phyloP scores from a whole-genome alignment of 2,888 invertebrate genomes.

The Nemapogon koenigi region DNA sequence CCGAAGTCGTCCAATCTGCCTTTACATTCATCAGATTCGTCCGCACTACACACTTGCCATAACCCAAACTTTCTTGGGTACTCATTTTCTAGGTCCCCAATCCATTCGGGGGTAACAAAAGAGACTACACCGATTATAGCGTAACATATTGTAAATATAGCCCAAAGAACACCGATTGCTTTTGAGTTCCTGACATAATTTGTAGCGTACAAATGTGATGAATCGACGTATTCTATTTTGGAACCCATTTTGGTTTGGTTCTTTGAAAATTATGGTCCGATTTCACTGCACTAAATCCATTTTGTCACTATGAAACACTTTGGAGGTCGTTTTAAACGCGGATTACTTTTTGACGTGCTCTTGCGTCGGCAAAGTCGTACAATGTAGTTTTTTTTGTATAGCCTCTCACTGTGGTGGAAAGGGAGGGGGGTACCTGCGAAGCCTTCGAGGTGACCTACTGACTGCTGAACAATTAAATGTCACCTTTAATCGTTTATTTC shows the following conservation, averaged over 20 bases:
- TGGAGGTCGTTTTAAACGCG: too few relatives aligned
- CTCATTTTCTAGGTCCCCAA: constrained; percentile 83
- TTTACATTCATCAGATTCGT: constrained; percentile 82
- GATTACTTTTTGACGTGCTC: too few relatives aligned
- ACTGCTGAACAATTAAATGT: constrained; percentile 16
- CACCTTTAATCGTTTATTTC: too few relatives aligned
- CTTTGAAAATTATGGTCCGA: too few relatives aligned
- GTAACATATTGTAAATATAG: constrained; percentile 96
- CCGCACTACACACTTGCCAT: constrained; percentile 86
- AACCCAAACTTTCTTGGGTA: constrained; percentile 92
- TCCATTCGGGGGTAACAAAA: constrained; percentile 94
- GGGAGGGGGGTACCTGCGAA: constrained; percentile 43
- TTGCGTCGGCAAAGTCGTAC: too few relatives aligned
- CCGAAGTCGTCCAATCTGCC: constrained; percentile 85
- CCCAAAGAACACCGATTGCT: constrained; percentile 97
- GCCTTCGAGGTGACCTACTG: constrained; percentile 40
- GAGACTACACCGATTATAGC: constrained; percentile 94
- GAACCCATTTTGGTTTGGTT: constrained; percentile 78
- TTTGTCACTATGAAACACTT: too few relatives aligned
- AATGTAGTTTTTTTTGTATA: too few relatives aligned
- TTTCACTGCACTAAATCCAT: too few relatives aligned
- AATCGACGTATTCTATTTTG: constrained; percentile 92
- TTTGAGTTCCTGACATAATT: constrained; percentile 91
- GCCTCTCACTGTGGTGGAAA: constrained; percentile 42
- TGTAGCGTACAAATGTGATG: constrained; percentile 88